Base-by-base conservation (phyloP, 2,797 vertebrate species). In the Sebastes hopkinsi region DNA sequence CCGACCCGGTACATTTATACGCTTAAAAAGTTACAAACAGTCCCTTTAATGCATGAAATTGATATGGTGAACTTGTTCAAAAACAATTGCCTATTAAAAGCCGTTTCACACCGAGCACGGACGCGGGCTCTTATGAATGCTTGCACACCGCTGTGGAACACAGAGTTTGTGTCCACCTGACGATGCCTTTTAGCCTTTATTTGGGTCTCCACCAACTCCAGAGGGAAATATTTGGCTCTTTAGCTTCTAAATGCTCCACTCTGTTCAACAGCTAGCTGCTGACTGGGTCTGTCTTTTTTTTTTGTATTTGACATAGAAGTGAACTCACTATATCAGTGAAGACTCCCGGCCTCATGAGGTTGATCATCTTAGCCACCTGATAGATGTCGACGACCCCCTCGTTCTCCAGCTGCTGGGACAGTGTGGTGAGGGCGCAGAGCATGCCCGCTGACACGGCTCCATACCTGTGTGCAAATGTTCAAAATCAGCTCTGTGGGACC, bases 341-440 rank as follows among this genome's bases (percentile, higher is more conserved):
- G 91, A 99, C 98, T 82, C 98, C 98, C 75, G 99, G 99, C 92
- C 99, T 96, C 98, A 99, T 99, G 27, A 99, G 97, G 93, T 99
- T 99, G 93, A 99, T 99, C 99, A 99, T 99, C 94, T 99, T 99
- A 79, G 98, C 98, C 96, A 99, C 99, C 95, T 99, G 99, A 95
- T 99, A 99, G 89, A 99, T 96, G 93, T 99, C 98, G 20, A 99
- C 97, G 13, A 97, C 97, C 4, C 97, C 98, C 92, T 99, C 99
- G n/a, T 95, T 98, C 94, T 99, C 98, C 91, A 99, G 94, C 90
- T 99, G 98, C 93, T 99, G 98, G 80, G 98, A 98, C 92, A 99
- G 95, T 36, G 98, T 98, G 91, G 97, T 98, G 88, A 99, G 97
- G 87, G 97, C 99, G 84, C 98, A 99, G 16, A 99, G 92, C 85